Evolutionary conservation across 2,797 vertebrate species (phyloP), one percentile per base, ranked within the genome.

Genomic region (Coracias cyanogaster): DNA sequence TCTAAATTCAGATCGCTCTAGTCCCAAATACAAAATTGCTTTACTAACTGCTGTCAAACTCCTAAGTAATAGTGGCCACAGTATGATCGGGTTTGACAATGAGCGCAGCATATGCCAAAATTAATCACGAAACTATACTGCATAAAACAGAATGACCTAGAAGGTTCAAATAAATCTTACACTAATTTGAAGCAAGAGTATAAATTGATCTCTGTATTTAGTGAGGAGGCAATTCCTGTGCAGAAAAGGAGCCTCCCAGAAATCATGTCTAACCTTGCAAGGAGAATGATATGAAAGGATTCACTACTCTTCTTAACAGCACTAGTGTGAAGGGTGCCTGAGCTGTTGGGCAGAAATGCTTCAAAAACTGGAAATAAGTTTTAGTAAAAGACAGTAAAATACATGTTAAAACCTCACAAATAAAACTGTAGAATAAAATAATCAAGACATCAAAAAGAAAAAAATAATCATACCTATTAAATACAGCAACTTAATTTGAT

Each of bases 171-270:
- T 76, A 92, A 65, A 43, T 39, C n/a, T 77, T 66, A 78, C 20
- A 39, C 61, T 94, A 93, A 85, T 82, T 74, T 72, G 73, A 89
- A 90, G 35, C 28, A 79, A 92, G 76, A 51, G 45, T 66, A 89
- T 82, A 33, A 86, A 37, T 33, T 78, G 43, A 76, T 92, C 55
- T 57, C 7, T 51, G 22, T 20, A 69, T 51, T 87, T 33, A 45
- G 6, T 39, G 29, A 24, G 15, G 57, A 91, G 17, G 35, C 6
- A 83, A 58, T 81, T 86, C 51, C 72, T 83, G 17, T 46, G 43
- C 13, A 9, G 62, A n/a, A 35, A 74, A 62, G 72, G 41, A 93
- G 31, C 89, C 9, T 10, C 46, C 24, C 61, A 83, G 77, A 90
- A 95, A 94, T 25, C n/a, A 74, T 2, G 3, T 37, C 26, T 82